Conservation (phyloP, 2,797 vertebrate genomes). For the Saguinus oedipus region DNA sequence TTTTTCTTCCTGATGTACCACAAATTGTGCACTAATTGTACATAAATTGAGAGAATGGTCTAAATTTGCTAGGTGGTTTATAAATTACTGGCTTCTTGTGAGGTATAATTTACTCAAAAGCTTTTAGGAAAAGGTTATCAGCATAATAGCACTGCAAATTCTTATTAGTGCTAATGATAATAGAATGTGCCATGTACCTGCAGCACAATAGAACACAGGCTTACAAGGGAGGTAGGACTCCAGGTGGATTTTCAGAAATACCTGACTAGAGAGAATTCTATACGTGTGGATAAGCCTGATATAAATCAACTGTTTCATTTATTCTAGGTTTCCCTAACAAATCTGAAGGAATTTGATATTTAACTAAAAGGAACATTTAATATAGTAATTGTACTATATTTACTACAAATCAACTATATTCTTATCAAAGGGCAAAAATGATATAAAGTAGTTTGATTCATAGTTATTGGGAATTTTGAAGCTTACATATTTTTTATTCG, state of each 20-base stretch:
- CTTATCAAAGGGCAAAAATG: background rate
- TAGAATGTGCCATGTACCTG: background rate
- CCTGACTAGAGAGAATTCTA: background rate
- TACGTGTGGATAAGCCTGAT: background rate
- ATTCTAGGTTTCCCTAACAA: conserved; percentile 17
- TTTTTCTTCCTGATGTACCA: background rate
- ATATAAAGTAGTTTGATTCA: background rate
- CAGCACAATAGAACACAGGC: background rate
- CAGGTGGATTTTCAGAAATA: background rate
- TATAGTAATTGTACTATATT: background rate
- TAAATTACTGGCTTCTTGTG: background rate
- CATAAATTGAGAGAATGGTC: background rate
- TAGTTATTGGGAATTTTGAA: background rate
- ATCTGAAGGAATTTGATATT: conserved; percentile 2
- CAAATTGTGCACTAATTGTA: background rate
- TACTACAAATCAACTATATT: background rate
- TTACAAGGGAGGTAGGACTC: background rate
- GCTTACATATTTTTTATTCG: background rate
- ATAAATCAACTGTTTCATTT: background rate
- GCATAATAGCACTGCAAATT: background rate
- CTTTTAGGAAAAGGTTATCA: conserved; percentile 32
- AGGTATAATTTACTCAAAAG: conserved; percentile 25
- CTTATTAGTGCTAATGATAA: background rate
- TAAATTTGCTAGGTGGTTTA: background rate
- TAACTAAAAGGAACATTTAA: background rate